Base-by-base conservation (phyloP, 2,113 vertebrate species). In the Cheirogaleus medius region DNA sequence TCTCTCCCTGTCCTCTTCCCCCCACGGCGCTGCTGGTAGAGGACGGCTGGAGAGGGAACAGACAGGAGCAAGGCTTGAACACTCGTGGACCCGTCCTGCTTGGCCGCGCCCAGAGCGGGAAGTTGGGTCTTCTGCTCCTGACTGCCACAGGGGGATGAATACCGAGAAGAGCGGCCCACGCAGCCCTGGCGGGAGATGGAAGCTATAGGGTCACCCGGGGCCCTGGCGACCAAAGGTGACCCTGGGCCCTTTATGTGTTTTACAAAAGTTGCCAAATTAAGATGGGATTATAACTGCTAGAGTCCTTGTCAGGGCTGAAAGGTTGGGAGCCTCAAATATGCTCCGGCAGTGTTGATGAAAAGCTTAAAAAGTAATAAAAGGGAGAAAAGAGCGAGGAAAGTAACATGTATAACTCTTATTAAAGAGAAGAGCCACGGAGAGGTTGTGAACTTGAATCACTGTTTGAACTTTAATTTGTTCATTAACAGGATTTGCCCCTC, bases 401-500 rank as follows among this genome's bases (percentile, higher is more conserved):
- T 98, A 99, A 99, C 98, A 98, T 98, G 98, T 98, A 99, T 97
- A 98, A 98, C 98, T 99, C 98, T 99, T 98, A 98, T 99, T 98
- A 99, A 99, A 98, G 97, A 98, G 98, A 97, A 98, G 97, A 98
- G 98, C 98, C 98, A 98, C 76, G 23, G 98, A 98, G 81, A 87
- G 98, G 98, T 98, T 99, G 98, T 99, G 99, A 99, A 99, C 99
- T 99, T 99, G 99, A 98, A 98, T 98, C 98, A 98, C 98, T 98
- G 99, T 99, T 99, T 99, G 99, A 99, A 99, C 99, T 99, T 99
- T 99, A 99, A 99, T 99, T 99, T 99, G 99, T 99, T 99, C 99
- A 99, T 99, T 99, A 99, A 98, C 99, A 98, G 99, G 99, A 99
- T 99, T 99, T 99, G 98, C 99, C 99, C 99, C 99, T 98, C 97